Base-by-base conservation (phyloP, 1,140 invertebrate genomes). In the Ceratina japonica region DNA sequence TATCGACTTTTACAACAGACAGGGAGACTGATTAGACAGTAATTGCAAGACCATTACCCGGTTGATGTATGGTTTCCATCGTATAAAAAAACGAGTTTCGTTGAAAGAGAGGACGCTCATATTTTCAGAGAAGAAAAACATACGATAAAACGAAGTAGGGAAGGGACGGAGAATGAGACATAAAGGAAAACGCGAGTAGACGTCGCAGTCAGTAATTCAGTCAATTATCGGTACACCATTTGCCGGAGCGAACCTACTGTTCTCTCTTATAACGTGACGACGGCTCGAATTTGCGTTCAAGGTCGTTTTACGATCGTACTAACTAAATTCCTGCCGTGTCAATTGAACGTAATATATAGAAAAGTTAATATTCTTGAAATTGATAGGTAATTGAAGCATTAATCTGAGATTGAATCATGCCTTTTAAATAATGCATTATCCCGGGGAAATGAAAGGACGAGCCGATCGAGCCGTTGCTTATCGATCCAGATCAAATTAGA, bases 21-120 rank as follows among this genome's bases (percentile, higher is more conserved):
- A 72, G 27, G n/a, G 49, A 49, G 8, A 16, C 15, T 18, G 22
- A 1, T 31, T 3, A 27, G 22, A 74, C 27, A n/a, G 10, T 13
- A 75, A 75, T 66, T 75, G 65, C 51, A 44, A 54, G 56, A 49
- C 37, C 54, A 75, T 59, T 68, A 66, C 58, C 24, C 63, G 12
- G 22, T 68, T 68, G 63, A 49, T 76, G 59, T 61, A 51, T 24
- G 22, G 24, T 10, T 10, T 44, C 54, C 15, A 7, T 61, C 18
- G 54, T 49, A 51, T 22, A 49, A 68, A n/a, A 59, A 22, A 49
- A 8, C 16, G 10, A 37, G 44, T 3, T 2, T 8, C n/a, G 7
- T 12, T 16, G 22, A 12, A 10, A 13, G 52, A 27, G 49, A 44
- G 65, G 61, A 56, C 44, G 58, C 0, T 61, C 64, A 13, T 51